These are phyloP conservation scores for Chymomyza caudatula DNA, from an alignment of 2,888 invertebrate genomes.

Conservation along the genomic window DNA sequence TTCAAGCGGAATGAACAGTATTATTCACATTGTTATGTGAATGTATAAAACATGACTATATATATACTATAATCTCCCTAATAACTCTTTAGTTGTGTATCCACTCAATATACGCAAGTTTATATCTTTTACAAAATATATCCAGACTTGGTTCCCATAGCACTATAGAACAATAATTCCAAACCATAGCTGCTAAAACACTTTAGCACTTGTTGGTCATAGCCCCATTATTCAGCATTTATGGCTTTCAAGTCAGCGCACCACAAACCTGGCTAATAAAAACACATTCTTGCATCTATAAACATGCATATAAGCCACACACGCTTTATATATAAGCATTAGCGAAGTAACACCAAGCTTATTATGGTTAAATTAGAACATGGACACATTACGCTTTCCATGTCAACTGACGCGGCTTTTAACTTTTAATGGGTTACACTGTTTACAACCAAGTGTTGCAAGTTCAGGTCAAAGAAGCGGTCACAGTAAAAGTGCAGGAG, in stretches of 20 bases:
- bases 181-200: not conserved
- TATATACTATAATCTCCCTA: too few species aligned
- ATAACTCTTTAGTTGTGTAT: too few species aligned
- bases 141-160: not conserved
- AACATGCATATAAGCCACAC: too few species aligned
- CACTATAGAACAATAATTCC: not conserved
- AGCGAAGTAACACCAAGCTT: constrained; percentile 40
- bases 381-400: constrained; percentile 47
- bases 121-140: too few species aligned
- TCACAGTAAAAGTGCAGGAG: not conserved
- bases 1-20: too few species aligned
- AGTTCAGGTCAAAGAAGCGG: not conserved
- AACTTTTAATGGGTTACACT: constrained; percentile 4
- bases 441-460: not conserved
- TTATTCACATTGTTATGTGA: too few species aligned
- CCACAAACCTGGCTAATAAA: not conserved
- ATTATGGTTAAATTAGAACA: constrained; percentile 59
- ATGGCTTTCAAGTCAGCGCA: not conserved
- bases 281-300: too few species aligned
- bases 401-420: constrained; percentile 4
- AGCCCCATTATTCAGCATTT: not conserved
- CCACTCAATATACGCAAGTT: too few species aligned
- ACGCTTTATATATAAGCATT: constrained; percentile 6
- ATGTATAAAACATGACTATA: too few species aligned
- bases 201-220: not conserved